Conservation (phyloP, 2,113 vertebrate species). For the Pituophis catenifer region DNA sequence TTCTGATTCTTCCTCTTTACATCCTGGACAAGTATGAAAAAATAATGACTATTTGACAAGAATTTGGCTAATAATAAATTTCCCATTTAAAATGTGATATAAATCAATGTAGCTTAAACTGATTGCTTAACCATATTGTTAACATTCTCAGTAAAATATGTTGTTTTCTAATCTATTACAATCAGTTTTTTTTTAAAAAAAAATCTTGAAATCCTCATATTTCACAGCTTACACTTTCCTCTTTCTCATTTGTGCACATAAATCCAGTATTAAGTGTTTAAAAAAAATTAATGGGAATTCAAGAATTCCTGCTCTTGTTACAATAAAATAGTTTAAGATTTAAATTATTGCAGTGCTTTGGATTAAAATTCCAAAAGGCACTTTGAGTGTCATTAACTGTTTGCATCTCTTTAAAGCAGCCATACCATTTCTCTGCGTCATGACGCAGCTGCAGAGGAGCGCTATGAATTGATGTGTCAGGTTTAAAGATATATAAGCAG, state of each 20-base stretch:
- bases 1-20: neutral
- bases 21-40: neutral
- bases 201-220: neutral
- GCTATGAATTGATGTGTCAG: neutral
- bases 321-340: neutral
- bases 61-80: neutral
- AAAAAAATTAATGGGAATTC: neutral
- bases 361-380: neutral
- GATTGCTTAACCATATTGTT: neutral
- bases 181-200: neutral
- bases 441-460: neutral
- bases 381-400: neutral
- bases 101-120: neutral
- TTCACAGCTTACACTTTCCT: neutral
- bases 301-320: neutral
- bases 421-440: neutral
- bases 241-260: neutral
- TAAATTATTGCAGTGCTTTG: neutral
- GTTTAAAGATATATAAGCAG: neutral
- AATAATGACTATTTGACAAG: neutral
- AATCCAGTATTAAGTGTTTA: neutral
- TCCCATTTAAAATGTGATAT: neutral
- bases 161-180: conserved; percentile 1
- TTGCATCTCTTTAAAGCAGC: neutral
- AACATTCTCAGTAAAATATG: neutral